phyloP scores from a whole-genome alignment of 2,888 invertebrate species.

The Cerastoderma edule region DNA sequence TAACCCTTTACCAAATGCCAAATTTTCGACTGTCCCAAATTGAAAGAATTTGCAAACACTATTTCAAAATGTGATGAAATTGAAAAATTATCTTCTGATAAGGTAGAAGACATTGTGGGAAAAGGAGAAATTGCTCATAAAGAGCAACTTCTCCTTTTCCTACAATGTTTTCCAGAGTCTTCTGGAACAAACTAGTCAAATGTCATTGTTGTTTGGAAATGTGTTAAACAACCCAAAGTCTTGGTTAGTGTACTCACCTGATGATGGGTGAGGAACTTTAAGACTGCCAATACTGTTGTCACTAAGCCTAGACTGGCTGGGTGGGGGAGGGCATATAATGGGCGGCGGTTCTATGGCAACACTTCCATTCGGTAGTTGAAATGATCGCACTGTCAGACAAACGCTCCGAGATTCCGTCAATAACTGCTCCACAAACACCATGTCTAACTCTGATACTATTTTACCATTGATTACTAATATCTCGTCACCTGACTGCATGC shows the following conservation, averaged over 20 bases:
- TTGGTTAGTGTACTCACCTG: constrained; percentile 64
- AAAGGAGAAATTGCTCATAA: too few species aligned
- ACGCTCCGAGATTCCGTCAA: constrained; percentile 96
- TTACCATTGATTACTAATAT: constrained; percentile 99
- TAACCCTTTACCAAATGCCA: too few species aligned
- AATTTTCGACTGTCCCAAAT: too few species aligned
- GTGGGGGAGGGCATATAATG: constrained; percentile 97
- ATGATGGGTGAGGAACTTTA: constrained; percentile 96
- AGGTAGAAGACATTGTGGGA: too few species aligned
- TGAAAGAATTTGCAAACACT: too few species aligned
- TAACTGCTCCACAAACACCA: constrained; percentile 99
- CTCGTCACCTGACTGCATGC: constrained; percentile 98
- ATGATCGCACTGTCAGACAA: constrained; percentile 98
- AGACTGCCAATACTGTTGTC: constrained; percentile 95
- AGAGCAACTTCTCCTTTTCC: too few species aligned
- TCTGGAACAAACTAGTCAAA: too few species aligned
- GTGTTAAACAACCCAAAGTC: too few species aligned
- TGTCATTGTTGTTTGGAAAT: too few species aligned
- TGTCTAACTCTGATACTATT: constrained; percentile 98
- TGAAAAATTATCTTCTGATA: too few species aligned
- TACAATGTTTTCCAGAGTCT: too few species aligned
- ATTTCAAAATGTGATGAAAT: too few species aligned
- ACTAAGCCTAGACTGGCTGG: constrained; percentile 88
- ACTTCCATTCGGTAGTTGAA: constrained; percentile 86
- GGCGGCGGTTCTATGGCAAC: constrained; percentile 90